phyloP scores from a whole-genome alignment of 2,797 vertebrate genomes.

The Numenius phaeopus region DNA sequence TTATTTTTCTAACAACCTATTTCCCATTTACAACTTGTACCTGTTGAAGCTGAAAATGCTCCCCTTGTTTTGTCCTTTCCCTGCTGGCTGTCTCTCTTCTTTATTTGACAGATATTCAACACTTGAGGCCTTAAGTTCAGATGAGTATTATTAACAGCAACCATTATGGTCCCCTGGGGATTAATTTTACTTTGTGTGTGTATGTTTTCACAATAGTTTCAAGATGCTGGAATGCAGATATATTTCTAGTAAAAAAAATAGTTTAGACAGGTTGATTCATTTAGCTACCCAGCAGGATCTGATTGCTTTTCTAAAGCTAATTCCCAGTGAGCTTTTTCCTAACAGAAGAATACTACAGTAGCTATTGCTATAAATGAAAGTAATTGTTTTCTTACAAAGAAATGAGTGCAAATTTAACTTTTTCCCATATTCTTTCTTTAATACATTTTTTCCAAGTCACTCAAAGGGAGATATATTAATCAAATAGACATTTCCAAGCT shows the following conservation, averaged over 20 bases:
- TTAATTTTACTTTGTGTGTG: conserved; percentile 66
- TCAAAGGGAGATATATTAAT: neutral
- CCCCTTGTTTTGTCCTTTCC: conserved; percentile 31
- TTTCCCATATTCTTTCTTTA: neutral
- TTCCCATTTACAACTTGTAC: conserved; percentile 73
- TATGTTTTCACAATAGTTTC: conserved; percentile 71
- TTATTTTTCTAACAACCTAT: conserved; percentile 70
- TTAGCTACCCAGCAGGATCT: conserved; percentile 69
- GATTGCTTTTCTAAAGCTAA: conserved; percentile 73
- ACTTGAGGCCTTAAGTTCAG: conserved; percentile 63
- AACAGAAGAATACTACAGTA: neutral
- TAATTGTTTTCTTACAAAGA: neutral
- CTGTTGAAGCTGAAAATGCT: conserved; percentile 63
- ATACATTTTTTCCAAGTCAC: neutral
- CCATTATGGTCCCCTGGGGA: conserved; percentile 60
- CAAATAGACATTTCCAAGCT: neutral
- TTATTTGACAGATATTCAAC: conserved; percentile 68
- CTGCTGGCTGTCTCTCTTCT: conserved; percentile 53
- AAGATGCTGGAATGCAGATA: conserved; percentile 75
- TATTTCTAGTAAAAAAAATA: conserved; percentile 57
- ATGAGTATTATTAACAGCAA: conserved; percentile 73
- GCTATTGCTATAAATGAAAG: neutral
- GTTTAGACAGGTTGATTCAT: conserved; percentile 78
- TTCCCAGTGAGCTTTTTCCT: conserved; percentile 47
- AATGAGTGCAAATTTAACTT: neutral